Percentiles rank a stretch among this genome's conserved stretches.
phyloP scores from a whole-genome alignment of 1,140 invertebrate species.

The Meteorus sp. region DNA sequence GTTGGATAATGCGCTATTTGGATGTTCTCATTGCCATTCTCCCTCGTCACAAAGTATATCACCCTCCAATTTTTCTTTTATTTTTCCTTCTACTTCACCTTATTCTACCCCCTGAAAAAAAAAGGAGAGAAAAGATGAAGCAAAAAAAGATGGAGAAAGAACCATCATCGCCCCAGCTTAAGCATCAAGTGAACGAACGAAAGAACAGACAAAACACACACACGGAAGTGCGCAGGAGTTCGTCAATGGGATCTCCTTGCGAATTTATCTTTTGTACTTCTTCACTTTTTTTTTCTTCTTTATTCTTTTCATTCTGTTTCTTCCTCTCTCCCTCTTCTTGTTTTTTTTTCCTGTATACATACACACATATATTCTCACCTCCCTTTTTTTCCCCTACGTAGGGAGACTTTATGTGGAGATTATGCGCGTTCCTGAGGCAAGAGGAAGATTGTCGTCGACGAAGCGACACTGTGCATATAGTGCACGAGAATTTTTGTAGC shows the following conservation, averaged over 20 bases:
- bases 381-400: too few relatives aligned
- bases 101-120: background rate
- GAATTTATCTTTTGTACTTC: background rate
- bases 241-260: background rate
- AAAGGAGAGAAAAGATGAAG: background rate
- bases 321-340: too few relatives aligned
- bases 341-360: too few relatives aligned
- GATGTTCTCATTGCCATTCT: constrained; percentile 33
- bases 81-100: background rate
- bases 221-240: background rate
- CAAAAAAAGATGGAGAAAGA: background rate
- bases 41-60: too few relatives aligned
- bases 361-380: too few relatives aligned
- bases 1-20: constrained; percentile 38
- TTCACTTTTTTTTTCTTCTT: background rate
- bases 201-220: background rate
- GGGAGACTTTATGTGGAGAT: background rate
- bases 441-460: background rate
- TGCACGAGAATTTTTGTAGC: background rate
- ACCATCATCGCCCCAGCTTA: too few relatives aligned
- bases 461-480: background rate
- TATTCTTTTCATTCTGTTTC: too few relatives aligned
- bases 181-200: too few relatives aligned
- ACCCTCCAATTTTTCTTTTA: constrained; percentile 21
- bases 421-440: background rate